Base-by-base conservation (phyloP, 1,140 invertebrate species). In the Acromyrmex echinatior region DNA sequence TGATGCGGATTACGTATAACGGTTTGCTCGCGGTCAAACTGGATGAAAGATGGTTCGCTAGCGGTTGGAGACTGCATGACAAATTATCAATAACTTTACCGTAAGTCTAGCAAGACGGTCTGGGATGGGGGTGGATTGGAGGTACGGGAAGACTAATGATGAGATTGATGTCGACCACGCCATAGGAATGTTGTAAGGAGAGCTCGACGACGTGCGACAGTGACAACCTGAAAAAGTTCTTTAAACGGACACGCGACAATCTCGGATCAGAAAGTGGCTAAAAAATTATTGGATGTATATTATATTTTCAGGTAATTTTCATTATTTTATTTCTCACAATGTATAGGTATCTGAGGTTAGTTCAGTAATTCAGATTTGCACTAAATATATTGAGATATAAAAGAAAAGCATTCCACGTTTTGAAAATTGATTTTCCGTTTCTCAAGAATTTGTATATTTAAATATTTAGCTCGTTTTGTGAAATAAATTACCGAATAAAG, bases 61-160 rank as follows among this genome's bases (percentile, higher is more conserved):
- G 80, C 84, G 77, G 92, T 89, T 66, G 80, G 86, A 86, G 91
- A 91, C 89, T 86, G 78, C 68, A 87, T 92, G 92, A 92, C 90
- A 92, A 92, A 92, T 92, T 92, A 92, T 92, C 91, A 92, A 92
- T 92, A 92, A 92, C 89, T 91, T 89, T 71, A 79, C 78, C 84
- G 45, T 70, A 81, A 91, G 87, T 92, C 86, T 81, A 87, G 84
- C 91, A 88, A 86, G 80, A 89, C 84, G 82, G 91, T 91, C 78
- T 88, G 88, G 89, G 91, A 91, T 87, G 88, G 87, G 71, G 91
- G 90, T 87, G 88, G 65, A 86, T 80, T 68, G 73, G 84, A 88
- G 91, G 87, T 92, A 89, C 87, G 89, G 90, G 92, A 92, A 90
- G 92, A 87, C 92, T 91, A 94, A 93, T 93, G 92, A 93, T 89